A percentile compares a stretch with the other conserved stretches of the same genome.
These are phyloP conservation scores for Cyclura pinguis DNA, from an alignment of 2,797 vertebrate species.

Conservation along the genomic window DNA sequence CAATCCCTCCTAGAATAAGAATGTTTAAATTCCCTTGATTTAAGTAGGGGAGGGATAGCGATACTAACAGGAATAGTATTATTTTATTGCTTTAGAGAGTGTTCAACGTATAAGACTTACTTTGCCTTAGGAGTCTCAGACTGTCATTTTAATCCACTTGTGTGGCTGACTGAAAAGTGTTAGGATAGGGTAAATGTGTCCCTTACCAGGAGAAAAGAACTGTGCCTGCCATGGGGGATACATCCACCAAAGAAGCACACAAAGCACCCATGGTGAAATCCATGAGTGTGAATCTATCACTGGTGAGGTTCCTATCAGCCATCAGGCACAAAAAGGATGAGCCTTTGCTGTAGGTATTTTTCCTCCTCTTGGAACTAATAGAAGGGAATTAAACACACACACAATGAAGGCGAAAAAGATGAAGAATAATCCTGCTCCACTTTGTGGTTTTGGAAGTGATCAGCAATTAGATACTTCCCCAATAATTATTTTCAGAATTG, in stretches of 20 bases:
- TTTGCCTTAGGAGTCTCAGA: not conserved
- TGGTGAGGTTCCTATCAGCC: not conserved
- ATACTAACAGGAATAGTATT: not conserved
- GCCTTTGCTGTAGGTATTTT: not conserved
- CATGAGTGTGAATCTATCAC: not conserved
- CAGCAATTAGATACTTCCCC: no score
- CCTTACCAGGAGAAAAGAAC: no score
- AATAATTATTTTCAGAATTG: no score
- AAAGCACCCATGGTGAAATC: not conserved
- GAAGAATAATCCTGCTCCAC: not conserved
- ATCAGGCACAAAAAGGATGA: no score
- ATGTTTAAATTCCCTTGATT: not conserved
- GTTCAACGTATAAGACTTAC: not conserved
- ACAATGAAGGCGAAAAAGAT: not conserved
- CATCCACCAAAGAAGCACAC: not conserved
- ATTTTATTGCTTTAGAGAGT: not conserved
- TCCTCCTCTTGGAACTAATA: not conserved
- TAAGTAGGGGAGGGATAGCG: not conserved
- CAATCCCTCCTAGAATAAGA: not conserved
- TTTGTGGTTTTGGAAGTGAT: not conserved
- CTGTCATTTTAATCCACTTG: not conserved
- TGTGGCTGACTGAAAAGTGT: not conserved
- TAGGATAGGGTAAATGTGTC: not conserved
- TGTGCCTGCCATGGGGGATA: not conserved
- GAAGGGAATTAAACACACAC: not conserved